phyloP scores from a whole-genome alignment of 2,113 vertebrate species.

The Prochilodus magdalenae region DNA sequence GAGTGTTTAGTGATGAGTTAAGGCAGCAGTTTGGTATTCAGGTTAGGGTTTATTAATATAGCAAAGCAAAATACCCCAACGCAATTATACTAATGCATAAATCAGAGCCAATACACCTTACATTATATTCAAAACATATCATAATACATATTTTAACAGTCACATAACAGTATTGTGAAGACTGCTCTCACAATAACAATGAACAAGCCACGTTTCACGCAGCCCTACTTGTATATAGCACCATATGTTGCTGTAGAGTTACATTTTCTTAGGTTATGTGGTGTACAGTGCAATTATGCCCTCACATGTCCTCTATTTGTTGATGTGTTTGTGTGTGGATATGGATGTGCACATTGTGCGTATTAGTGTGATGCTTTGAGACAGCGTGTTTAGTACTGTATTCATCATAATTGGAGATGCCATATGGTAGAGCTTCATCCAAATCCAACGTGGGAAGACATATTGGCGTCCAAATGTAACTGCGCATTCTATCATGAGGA shows the following conservation, averaged over 20 bases:
- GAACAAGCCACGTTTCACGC: too few relatives aligned
- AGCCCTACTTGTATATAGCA: neutral
- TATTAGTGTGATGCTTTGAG: slow-evolving; percentile 45
- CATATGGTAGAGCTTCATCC: slow-evolving; percentile 45
- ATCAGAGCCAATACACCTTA: too few relatives aligned
- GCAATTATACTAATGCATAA: too few relatives aligned
- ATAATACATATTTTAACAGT: too few relatives aligned
- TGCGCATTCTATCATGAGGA: slow-evolving; percentile 32
- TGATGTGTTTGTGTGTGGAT: slow-evolving; percentile 2
- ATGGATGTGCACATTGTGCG: slow-evolving; percentile 26
- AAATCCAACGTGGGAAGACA: slow-evolving; percentile 40
- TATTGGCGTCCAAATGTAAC: slow-evolving; percentile 42
- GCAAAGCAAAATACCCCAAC: too few relatives aligned
- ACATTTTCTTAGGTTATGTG: neutral
- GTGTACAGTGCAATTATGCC: neutral
- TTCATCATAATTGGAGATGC: slow-evolving; percentile 46
- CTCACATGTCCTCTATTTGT: neutral
- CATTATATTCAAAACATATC: too few relatives aligned
- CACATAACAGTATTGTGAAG: too few relatives aligned
- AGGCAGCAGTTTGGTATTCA: too few relatives aligned
- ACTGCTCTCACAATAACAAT: too few relatives aligned
- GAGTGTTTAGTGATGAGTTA: too few relatives aligned
- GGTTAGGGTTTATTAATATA: too few relatives aligned
- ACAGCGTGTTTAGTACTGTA: slow-evolving; percentile 41
- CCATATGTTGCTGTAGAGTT: neutral